Evolutionary conservation across 2,113 vertebrate genomes (phyloP).

Genomic region (Tragelaphus scriptus): DNA sequence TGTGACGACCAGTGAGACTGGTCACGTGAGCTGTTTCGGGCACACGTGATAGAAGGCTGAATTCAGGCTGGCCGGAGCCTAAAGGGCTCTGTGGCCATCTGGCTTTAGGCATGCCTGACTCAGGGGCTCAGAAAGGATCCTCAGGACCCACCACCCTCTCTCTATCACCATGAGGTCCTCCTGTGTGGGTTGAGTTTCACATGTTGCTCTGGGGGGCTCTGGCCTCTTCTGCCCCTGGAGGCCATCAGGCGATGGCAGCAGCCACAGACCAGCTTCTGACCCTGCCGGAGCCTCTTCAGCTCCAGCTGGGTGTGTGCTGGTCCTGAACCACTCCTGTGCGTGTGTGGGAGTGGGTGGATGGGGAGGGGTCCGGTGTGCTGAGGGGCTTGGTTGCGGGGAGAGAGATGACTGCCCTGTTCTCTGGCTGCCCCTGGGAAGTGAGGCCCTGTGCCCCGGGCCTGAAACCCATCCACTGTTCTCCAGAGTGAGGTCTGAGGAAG

Average conservation of each 20-base stretch:
- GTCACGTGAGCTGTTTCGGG: not conserved
- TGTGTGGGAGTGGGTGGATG: not conserved
- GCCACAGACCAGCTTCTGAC: not conserved
- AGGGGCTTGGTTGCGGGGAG: not conserved
- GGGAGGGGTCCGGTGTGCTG: no score
- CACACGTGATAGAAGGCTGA: accelerated
- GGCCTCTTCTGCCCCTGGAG: not conserved
- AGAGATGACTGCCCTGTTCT: not conserved
- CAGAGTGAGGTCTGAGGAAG: not conserved
- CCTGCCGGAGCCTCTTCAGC: not conserved
- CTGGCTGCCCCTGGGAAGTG: accelerated
- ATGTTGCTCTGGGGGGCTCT: accelerated
- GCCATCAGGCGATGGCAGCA: not conserved
- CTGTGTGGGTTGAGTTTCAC: not conserved
- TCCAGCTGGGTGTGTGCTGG: accelerated
- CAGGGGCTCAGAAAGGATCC: accelerated
- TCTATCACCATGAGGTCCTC: not conserved
- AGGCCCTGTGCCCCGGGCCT: not conserved
- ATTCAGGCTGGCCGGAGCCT: not conserved
- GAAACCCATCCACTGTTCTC: accelerated
- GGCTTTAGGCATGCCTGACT: not conserved
- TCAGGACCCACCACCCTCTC: accelerated
- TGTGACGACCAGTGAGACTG: not conserved
- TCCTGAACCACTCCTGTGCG: not conserved
- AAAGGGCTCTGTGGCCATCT: not conserved